Base-by-base conservation (phyloP, 2,797 vertebrate species). In the Poliocrania exsul region DNA sequence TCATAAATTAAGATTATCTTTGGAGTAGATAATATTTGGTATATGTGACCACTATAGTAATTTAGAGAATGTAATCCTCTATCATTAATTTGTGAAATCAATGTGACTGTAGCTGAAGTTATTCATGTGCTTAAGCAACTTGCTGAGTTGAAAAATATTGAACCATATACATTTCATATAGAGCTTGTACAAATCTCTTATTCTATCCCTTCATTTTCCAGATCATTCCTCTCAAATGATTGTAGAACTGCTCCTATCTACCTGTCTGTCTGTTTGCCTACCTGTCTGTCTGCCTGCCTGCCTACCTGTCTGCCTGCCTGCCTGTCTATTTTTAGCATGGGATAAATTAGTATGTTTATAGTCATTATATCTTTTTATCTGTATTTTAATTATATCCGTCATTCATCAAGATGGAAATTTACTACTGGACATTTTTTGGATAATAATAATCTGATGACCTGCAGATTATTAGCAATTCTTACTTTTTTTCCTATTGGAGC, bases 1-100 rank as follows among this genome's bases (percentile, higher is more conserved):
- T 91, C 3, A 49, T 84, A 86, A 92, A 85, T 92, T 79, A 88
- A 92, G 14, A 33, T 78, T 92, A 71, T 51, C 47, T 87, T 81
- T 73, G 23, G 53, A 65, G 57, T 49, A 83, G 56, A 35, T 81
- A 84, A 23, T 6, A 64, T 47, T 37, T 64, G 21, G 42, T 86
- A 58, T 42, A 88, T 2, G 2, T 83, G 87, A 96, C 38, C 64
- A 80, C 24, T 80, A 8, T 31, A 54, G 31, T 64, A 92, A 95
- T 89, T 90, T 78, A 90, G 40, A 77, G 12, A 89, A 79, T 47
- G 33, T 57, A 64, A n/a, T 78, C 85, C 15, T 80, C 74, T 62
- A 11, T 75, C 9, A 51, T 88, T 77, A 74, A 56, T 71, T 53
- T 53, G 4, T 53, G n/a, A 61, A 65, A 64, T 56, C 29, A 65